Percentiles rank a stretch among this genome's conserved stretches.
Conservation (phyloP, 1,140 invertebrate species). For the Riptortus pedestris region DNA sequence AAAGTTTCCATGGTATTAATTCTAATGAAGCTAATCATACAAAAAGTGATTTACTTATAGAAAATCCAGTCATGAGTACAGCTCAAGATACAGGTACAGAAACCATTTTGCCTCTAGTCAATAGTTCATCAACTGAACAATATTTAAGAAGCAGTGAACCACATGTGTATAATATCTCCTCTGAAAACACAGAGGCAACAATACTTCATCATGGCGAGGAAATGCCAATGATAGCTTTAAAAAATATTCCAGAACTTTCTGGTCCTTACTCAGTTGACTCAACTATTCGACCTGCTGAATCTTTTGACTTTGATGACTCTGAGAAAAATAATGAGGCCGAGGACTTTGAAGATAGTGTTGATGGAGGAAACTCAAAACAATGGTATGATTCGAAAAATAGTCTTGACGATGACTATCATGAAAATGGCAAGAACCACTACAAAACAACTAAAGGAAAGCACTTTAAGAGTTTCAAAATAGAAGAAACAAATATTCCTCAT, state of each 20-base stretch:
- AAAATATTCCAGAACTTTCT: conserved; percentile 10
- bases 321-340: background rate
- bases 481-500: background rate
- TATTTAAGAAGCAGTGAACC: no score
- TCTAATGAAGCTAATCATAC: no score
- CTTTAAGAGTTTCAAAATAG: background rate
- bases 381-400: conserved; percentile 19
- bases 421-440: background rate
- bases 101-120: no score
- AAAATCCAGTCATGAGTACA: no score
- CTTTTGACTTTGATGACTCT: background rate
- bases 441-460: conserved; percentile 2
- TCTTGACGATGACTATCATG: conserved; percentile 19
- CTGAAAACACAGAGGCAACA: background rate
- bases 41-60: no score
- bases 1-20: no score
- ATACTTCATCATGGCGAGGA: background rate
- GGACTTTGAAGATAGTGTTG: background rate
- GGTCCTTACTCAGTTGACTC: conserved; percentile 21
- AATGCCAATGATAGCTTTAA: conserved; percentile 12
- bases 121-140: no score
- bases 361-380: background rate
- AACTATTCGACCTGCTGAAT: background rate
- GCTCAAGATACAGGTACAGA: no score
- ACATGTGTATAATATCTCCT: no score